A percentile compares a stretch with the other conserved stretches of the same genome.
Conservation (phyloP, 2,797 vertebrate genomes). For the Oryzias dopingdopingensis region DNA sequence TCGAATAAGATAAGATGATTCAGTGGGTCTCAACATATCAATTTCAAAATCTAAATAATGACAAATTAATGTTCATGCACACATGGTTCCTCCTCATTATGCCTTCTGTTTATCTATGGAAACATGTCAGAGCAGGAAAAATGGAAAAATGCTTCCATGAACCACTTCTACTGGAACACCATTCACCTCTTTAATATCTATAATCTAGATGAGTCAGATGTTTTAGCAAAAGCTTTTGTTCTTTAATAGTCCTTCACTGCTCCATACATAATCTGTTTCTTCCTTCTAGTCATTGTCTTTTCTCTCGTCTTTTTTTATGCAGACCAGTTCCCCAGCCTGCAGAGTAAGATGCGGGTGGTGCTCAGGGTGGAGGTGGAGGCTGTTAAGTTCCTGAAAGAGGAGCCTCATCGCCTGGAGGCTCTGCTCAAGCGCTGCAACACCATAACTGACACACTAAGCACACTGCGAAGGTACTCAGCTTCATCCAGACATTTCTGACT, state of each 20-base stretch:
- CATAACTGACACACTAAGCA: conserved; percentile 81
- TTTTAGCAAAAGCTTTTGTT: background rate
- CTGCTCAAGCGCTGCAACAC: conserved; percentile 90
- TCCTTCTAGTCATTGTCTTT: conserved; percentile 1
- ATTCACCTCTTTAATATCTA: too few relatives aligned
- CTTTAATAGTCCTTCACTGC: background rate
- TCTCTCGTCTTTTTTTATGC: conserved; percentile 3
- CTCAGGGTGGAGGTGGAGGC: conserved; percentile 95
- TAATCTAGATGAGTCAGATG: background rate
- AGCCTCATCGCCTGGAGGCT: conserved; percentile 90
- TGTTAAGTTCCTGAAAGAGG: conserved; percentile 96
- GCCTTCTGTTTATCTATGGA: too few relatives aligned
- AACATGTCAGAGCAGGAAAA: too few relatives aligned
- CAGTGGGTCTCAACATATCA: too few relatives aligned
- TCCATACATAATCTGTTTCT: background rate
- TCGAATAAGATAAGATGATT: too few relatives aligned
- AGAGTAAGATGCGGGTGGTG: conserved; percentile 97
- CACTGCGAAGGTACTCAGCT: conserved; percentile 58
- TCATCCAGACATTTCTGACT: background rate
- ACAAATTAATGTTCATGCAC: too few relatives aligned
- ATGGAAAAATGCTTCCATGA: too few relatives aligned
- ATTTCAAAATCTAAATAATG: too few relatives aligned
- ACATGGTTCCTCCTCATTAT: too few relatives aligned
- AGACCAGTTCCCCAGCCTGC: conserved; percentile 95
- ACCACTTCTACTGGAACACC: too few relatives aligned